Evolutionary conservation across 2,888 invertebrate genomes (phyloP).

Genomic region (Drosophila mimica): DNA sequence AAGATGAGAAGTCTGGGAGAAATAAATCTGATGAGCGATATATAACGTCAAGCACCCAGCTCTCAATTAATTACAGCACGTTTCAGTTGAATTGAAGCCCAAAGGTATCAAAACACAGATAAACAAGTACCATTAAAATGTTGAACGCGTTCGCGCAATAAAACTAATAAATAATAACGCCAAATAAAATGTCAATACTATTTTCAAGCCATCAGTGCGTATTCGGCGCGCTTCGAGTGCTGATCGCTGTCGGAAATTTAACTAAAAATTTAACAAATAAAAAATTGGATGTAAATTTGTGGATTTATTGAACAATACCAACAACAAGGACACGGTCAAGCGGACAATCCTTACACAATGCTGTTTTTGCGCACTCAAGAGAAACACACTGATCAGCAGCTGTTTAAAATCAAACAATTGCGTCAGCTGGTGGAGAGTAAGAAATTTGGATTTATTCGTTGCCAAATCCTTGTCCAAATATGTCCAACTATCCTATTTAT

Average conservation of each 20-base stretch:
- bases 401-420: conserved; percentile 70
- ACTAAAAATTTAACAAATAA: conserved; percentile 7
- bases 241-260: conserved; percentile 45
- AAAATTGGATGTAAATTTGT: conserved; percentile 12
- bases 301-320: not conserved
- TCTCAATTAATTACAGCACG: conserved; percentile 11
- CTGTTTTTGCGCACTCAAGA: conserved; percentile 61
- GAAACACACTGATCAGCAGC: conserved; percentile 64
- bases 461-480: not conserved
- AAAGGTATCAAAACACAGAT: conserved; percentile 6
- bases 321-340: not conserved
- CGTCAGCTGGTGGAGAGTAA: conserved; percentile 74
- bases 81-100: conserved; percentile 21
- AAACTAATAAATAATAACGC: conserved; percentile 49
- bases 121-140: conserved; percentile 50
- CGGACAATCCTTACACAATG: conserved; percentile 36
- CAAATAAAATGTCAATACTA: conserved; percentile 45
- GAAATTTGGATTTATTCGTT: not conserved
- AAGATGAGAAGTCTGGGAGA: not conserved
- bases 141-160: conserved; percentile 48
- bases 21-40: not conserved
- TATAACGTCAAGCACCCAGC: conserved; percentile 3
- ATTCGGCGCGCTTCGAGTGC: conserved; percentile 45
- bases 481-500: not conserved
- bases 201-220: conserved; percentile 51